Evolutionary conservation across 2,797 vertebrate genomes (phyloP), one percentile per base, ranked within the genome.

Genomic region (Meda fulgida): DNA sequence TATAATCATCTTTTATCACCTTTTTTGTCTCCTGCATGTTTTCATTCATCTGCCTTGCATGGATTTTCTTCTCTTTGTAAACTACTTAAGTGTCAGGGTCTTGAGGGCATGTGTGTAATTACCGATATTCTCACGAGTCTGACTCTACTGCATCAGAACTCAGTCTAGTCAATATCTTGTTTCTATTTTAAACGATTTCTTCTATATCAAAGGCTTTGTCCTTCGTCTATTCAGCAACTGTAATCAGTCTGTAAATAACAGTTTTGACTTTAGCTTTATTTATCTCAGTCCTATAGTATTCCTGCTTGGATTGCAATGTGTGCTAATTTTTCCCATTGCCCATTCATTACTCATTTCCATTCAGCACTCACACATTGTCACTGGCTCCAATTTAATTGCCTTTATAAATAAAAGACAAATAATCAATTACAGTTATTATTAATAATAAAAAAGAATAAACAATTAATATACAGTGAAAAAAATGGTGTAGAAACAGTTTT

Each of bases 21-120:
- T 67, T 13, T 43, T 69, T 53, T 21, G 7, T 63, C 0, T 0
- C 60, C 21, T 21, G 46, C 66, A 65, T 51, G 53, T 48, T 84
- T 78, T 71, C 4, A 48, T 84, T 79, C 8, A 40, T 84, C 34
- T 72, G 65, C 40, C 34, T 40, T 21, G 11, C 8, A 78, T 9
- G 14, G 26, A 69, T 58, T n/a, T 46, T 19, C 7, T 58, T 67
- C 36, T 65, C 46, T 63, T 78, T 67, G 29, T 84, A 43, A 43
- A 43, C 34, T 43, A 55, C 34, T 58, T 36, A 23, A 78, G 29
- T 31, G 16, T 58, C 43, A 55, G 63, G 13, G 53, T 16, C 75
- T 84, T 46, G 10, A 29, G 76, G 38, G 36, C 46, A 70, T 60
- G 48, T 58, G 7, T 71, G 26, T 60, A 78, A 78, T 60, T 26